Evolutionary conservation across 2,888 invertebrate species (phyloP), one percentile per base, ranked within the genome.

Genomic region (Folsomia candida): DNA sequence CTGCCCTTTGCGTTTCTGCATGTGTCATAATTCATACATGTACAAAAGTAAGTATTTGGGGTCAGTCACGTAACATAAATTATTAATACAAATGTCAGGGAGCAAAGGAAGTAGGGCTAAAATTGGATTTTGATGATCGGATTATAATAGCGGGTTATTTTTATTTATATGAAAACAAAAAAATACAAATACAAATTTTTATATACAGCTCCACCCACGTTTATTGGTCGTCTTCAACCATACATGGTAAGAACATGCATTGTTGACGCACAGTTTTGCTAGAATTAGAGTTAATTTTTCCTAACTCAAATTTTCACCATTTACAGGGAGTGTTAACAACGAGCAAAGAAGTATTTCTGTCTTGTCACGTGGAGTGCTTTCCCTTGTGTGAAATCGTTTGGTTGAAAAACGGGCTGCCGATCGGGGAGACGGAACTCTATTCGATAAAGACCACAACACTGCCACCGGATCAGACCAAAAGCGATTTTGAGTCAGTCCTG

Each of bases 401-500:
- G 95, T 86, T 89, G 78, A 93, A 92, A 82, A 90, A 93, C 81
- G 91, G 89, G 2, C 85, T 87, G 27, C 87, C 87, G 11, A 88
- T 94, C 77, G 87, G 90, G 69, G 74, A 75, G 60, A 76, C 77
- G 4, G 75, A 78, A 18, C 72, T 67, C 47, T 93, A 92, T 84
- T 88, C 88, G 80, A 87, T 91, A 63, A 86, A 87, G 72, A 89
- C 89, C 79, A 86, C 87, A 57, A 86, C 87, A 67, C 87, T 90
- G 75, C 88, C 88, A 2, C 89, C 92, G 0, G 91, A 93, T 81
- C 87, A 88, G 20, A 88, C 89, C 67, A 90, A 90, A 67, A 93
- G 93, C 80, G 93, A 94, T 82, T 94, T 94, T 81, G 92, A 94
- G 83, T 93, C 94, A 51, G 89, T 93, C 47, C 88, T 91, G 80